Base-by-base conservation (phyloP, 2,113 vertebrate genomes). In the Scytalopus superciliaris region DNA sequence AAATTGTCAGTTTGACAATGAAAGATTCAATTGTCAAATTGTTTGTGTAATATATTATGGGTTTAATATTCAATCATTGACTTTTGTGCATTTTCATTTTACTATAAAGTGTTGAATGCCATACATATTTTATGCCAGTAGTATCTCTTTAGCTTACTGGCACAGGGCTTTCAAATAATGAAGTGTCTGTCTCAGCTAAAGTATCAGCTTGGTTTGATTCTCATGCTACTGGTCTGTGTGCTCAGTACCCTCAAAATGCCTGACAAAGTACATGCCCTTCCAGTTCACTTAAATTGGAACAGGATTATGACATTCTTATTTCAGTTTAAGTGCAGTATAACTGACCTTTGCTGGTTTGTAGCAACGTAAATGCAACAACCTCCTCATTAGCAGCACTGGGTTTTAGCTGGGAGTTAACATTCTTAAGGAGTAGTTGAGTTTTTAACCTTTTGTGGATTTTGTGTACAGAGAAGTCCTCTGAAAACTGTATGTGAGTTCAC, bases 71-170 rank as follows among this genome's bases (percentile, higher is more conserved):
- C n/a, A 92, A 13, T 76, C 19, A 40, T 66, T 82, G 31, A 77
- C 42, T 84, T 88, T 56, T 84, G 19, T 73, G 37, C 30, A 56
- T 91, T 94, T 89, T 93, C 3, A 37, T 62, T 75, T 96, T 83
- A 79, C 87, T 92, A 47, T 55, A 40, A 86, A 60, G 14, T 84
- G 53, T 70, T 93, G 55, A 87, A 31, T 89, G 64, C 30, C 39
- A 45, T 35, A 30, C 19, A 52, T 75, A 73, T 82, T 92, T 96
- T 77, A 44, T 72, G 19, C 40, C 47, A 62, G 47, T 66, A 73
- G 47, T n/a, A 33, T 62, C 33, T 87, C 4, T 30, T 70, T 70
- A 55, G 23, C 14, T 89, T 94, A 55, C 76, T 87, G 56, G 44
- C 47, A 83, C n/a, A 60, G n/a, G 22, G 21, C 11, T 95, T 91